Conservation (phyloP, 2,888 invertebrate genomes). For the Sussaba pulchella region DNA sequence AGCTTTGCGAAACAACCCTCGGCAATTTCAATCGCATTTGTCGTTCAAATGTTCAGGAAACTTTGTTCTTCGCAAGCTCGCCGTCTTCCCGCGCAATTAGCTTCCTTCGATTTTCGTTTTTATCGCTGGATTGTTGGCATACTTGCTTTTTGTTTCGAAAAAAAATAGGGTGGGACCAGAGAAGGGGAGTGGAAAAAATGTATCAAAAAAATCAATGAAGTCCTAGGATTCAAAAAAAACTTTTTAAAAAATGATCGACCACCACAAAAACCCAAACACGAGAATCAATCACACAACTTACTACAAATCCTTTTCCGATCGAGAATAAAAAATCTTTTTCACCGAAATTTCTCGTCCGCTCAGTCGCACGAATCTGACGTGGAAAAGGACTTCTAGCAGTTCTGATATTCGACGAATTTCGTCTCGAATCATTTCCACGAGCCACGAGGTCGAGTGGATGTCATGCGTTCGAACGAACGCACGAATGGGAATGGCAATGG, state of each 20-base stretch:
- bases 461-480: not conserved
- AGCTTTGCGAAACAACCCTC: slow-evolving; percentile 61
- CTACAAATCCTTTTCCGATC: no score
- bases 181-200: no score
- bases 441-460: not conserved
- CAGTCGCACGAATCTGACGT: slow-evolving; percentile 22
- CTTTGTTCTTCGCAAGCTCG: slow-evolving; percentile 2
- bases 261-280: no score
- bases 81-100: slow-evolving; percentile 35
- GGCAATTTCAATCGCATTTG: slow-evolving; percentile 59
- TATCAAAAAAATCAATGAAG: no score
- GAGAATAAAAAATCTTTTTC: no score
- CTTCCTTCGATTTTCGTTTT: slow-evolving; percentile 32
- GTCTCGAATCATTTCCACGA: not conserved
- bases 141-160: no score
- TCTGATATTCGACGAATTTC: slow-evolving; percentile 27
- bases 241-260: no score
- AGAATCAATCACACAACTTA: no score
- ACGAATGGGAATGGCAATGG: not conserved
- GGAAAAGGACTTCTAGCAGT: slow-evolving; percentile 16
- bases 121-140: not conserved
- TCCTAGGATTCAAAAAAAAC: no score
- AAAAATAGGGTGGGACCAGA: no score
- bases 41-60: slow-evolving; percentile 61
- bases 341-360: no score